Percentiles rank a stretch among this genome's conserved stretches.
Conservation (phyloP, 2,113 vertebrate species). For the Ia io region DNA sequence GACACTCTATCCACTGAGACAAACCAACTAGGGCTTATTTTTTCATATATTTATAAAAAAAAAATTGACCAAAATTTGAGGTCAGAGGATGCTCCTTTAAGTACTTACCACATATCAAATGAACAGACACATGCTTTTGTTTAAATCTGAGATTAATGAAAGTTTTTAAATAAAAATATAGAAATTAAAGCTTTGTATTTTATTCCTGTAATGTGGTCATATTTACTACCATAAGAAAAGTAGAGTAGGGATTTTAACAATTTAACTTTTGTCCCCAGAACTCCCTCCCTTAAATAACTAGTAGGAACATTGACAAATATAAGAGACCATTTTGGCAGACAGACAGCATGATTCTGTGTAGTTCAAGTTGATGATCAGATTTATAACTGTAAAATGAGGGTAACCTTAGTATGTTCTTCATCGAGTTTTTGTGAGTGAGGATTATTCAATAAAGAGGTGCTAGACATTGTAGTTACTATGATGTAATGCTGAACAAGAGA, state of each 20-base stretch:
- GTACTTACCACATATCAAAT: neutral
- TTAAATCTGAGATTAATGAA: neutral
- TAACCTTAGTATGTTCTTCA: neutral
- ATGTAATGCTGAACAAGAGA: neutral
- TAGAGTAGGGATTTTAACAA: neutral
- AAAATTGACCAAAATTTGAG: conserved; percentile 6
- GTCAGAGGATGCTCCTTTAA: neutral
- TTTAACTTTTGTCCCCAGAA: neutral
- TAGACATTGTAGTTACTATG: neutral
- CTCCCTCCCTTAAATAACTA: neutral
- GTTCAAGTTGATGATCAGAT: neutral
- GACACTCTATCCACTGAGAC: no score
- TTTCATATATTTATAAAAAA: neutral
- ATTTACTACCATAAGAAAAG: neutral
- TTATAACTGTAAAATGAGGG: neutral
- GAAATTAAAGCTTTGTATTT: neutral
- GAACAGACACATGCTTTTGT: neutral
- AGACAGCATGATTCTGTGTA: neutral
- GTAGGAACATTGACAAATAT: neutral
- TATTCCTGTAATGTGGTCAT: neutral
- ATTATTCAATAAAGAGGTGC: neutral
- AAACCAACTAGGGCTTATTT: neutral
- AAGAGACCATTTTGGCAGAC: neutral
- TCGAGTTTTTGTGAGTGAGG: neutral
- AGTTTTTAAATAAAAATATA: conserved; percentile 2